A percentile compares a stretch with the other conserved stretches of the same genome.
Conservation (phyloP, 2,888 invertebrate genomes). For the Cynaeus angustus region DNA sequence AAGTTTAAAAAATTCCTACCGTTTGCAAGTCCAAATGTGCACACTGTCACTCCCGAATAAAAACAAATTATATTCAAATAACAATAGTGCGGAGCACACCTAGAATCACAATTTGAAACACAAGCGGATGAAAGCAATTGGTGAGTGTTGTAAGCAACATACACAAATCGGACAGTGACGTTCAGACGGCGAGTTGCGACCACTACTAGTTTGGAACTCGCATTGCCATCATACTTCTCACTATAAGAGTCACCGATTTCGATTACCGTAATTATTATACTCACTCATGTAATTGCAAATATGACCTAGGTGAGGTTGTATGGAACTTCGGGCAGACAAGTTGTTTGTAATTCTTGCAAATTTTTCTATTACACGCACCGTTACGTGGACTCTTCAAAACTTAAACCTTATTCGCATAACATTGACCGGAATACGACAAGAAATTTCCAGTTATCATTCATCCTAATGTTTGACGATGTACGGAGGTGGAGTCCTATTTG, state of each 20-base stretch:
- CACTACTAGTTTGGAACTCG: slow-evolving; percentile 42
- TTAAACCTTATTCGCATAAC: slow-evolving; percentile 7
- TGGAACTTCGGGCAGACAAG: slow-evolving; percentile 5
- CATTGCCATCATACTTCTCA: slow-evolving; percentile 38
- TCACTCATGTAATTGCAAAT: slow-evolving; percentile 27
- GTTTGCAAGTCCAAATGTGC: neutral
- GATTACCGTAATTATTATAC: slow-evolving; percentile 39
- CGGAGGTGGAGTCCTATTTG: slow-evolving; percentile 26
- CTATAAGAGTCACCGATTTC: slow-evolving; percentile 39
- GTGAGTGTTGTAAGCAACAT: slow-evolving; percentile 53
- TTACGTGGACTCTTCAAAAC: slow-evolving; percentile 8
- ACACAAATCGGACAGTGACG: slow-evolving; percentile 46
- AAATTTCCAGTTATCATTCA: slow-evolving; percentile 1
- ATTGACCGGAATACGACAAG: slow-evolving; percentile 4
- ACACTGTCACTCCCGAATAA: neutral
- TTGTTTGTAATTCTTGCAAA: slow-evolving; percentile 1
- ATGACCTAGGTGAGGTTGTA: slow-evolving; percentile 36
- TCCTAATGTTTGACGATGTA: neutral
- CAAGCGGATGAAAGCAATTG: slow-evolving; percentile 57
- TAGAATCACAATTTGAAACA: slow-evolving; percentile 55
- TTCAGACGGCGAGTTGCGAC: slow-evolving; percentile 36
- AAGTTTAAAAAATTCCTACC: neutral
- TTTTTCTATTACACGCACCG: slow-evolving; percentile 20
- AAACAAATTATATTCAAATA: slow-evolving; percentile 34
- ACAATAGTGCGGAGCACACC: slow-evolving; percentile 51